Evolutionary conservation across 2,797 vertebrate genomes (phyloP), one percentile per base, ranked within the genome.

Genomic region (Capromys pilorides): DNA sequence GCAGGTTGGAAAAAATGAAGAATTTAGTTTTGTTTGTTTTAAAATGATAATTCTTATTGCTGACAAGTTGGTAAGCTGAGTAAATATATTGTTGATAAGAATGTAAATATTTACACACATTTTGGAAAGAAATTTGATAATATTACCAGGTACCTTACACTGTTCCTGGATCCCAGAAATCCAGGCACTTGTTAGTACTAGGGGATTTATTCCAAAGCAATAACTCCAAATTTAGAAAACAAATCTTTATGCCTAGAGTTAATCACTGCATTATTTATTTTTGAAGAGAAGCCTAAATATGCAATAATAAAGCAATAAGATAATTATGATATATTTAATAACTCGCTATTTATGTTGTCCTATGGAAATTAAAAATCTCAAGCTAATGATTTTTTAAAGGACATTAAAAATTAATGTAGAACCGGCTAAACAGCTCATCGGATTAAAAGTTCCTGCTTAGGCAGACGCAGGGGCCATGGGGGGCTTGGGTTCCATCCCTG

Each of bases 261-360:
- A 61, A 39, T 45, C 31, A 81, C n/a, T 71, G 4, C 13, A 31
- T 75, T 91, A 67, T 80, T 91, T 96, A 73, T 36, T 93, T 67
- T 86, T 87, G 26, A 67, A 95, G 91, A 95, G 69, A 59, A 92
- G 9, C 24, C 33, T 62, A 69, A 66, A 6, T 51, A 33, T 19
- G 31, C 3, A 49, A 26, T 10, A 45, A 18, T 5, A 49, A 89
- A 62, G 28, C 64, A 66, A 1, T 18, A 10, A 39, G 39, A 7
- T 24, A 64, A 71, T 62, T 79, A 78, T 85, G 21, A 62, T 54
- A 61, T 8, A 1, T 6, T 0, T 64, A 84, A n/a, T 39, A 24
- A 90, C 64, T 57, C 8, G 62, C 24, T 75, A 71, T 59, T 85
- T 51, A 16, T 16, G 2, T 49, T 59, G 36, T 39, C 54, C 39